Percentiles rank a stretch among this genome's conserved stretches.
Conservation (phyloP, 2,797 vertebrate genomes). For the Halcyon smyrnensis region DNA sequence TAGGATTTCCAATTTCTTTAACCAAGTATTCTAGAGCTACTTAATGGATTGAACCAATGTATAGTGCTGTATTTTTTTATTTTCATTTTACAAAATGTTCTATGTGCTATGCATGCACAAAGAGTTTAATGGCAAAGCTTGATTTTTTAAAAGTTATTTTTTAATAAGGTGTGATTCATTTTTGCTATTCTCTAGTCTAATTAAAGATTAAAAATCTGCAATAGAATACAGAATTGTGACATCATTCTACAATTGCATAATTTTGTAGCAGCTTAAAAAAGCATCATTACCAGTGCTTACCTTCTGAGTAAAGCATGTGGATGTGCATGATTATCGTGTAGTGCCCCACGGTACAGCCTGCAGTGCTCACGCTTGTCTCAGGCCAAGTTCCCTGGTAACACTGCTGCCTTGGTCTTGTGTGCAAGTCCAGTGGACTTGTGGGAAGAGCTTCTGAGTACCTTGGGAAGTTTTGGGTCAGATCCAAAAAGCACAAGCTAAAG, state of each 20-base stretch:
- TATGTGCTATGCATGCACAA: neutral
- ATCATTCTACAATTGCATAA: neutral
- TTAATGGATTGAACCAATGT: neutral
- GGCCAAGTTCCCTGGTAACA: neutral
- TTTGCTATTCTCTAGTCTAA: constrained; percentile 38
- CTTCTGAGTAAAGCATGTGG: neutral
- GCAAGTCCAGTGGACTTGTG: neutral
- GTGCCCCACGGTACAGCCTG: neutral
- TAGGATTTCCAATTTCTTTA: neutral
- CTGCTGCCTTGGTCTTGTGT: neutral
- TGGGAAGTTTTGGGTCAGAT: neutral
- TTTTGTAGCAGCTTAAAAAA: constrained; percentile 7
- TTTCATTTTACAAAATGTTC: neutral
- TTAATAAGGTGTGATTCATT: constrained; percentile 50
- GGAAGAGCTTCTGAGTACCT: neutral
- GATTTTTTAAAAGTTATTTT: neutral
- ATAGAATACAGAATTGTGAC: constrained; percentile 7
- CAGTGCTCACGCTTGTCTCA: neutral
- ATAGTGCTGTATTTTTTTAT: neutral
- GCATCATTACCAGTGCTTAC: neutral
- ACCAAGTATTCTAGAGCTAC: neutral
- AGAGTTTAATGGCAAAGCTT: constrained; percentile 27
- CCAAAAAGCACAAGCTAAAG: neutral
- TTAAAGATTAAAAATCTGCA: constrained; percentile 52
- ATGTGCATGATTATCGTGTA: neutral